Evolutionary conservation across 2,113 vertebrate genomes (phyloP), one percentile per base, ranked within the genome.

Genomic region (Psophia crepitans): DNA sequence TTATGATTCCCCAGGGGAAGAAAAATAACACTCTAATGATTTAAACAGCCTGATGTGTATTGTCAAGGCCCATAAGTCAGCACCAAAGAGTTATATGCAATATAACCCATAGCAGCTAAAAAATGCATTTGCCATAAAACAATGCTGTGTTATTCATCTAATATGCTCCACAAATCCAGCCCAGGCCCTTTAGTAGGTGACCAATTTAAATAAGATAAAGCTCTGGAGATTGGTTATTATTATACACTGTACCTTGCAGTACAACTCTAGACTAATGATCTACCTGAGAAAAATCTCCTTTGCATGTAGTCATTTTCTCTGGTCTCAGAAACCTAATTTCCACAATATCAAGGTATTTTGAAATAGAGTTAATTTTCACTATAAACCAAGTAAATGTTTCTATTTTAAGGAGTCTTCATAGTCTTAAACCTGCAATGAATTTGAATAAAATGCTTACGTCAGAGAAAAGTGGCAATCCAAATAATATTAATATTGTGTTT

Each of bases 11-110:
- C 91, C 83, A 3, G n/a, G 88, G 92, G 89, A 96, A 95, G 92
- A 94, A 94, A 78, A 91, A 66, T 93, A 85, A 48, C 56, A 82
- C 65, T 91, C 71, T 83, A 94, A 91, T 93, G 93, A 94, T 95
- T 97, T 97, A 97, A 89, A 96, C 95, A 86, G 88, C 77, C 65
- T 82, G 24, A 84, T 88, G 63, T 61, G 51, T 46, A 51, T 83
- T 96, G 89, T 96, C 41, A 92, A 85, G n/a, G 49, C 51, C 33
- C 20, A 33, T 92, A 97, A 95, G 71, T 93, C 93, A 96, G 46
- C 82, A 96, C 73, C 63, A 85, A 93, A 94, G 23, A 77, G 37
- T 80, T 97, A 41, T 39, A 71, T 43, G 24, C 46, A 92, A 75
- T 93, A 79, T 76, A 87, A 20, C 65, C 28, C 69, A 73, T 69